phyloP scores from a whole-genome alignment of 2,113 vertebrate species.

The Oenanthe melanoleuca region DNA sequence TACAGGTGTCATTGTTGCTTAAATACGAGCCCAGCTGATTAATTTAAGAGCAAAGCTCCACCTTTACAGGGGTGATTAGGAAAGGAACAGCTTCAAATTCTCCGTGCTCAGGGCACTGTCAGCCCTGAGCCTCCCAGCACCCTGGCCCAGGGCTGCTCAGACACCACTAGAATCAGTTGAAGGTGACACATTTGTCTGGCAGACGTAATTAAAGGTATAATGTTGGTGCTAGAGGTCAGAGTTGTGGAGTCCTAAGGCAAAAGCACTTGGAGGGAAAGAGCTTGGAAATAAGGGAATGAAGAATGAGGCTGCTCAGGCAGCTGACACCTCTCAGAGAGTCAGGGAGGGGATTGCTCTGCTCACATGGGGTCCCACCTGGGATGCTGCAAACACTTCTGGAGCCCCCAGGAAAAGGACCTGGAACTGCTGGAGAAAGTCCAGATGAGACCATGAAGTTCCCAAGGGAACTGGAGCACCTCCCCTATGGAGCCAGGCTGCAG shows the following conservation, averaged over 20 bases:
- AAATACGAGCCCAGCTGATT: constrained; percentile 26
- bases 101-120: not conserved
- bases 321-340: constrained; percentile 33
- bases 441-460: not conserved
- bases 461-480: not conserved
- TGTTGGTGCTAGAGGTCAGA: constrained; percentile 54
- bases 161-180: not conserved
- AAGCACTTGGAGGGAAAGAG: constrained; percentile 47
- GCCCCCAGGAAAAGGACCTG: not conserved
- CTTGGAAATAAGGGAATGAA: constrained; percentile 69
- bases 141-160: not conserved
- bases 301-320: constrained; percentile 62
- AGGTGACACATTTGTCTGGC: constrained; percentile 48
- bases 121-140: not conserved
- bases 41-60: constrained; percentile 6
- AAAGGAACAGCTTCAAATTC: not conserved
- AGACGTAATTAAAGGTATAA: constrained; percentile 65
- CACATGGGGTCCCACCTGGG: not conserved
- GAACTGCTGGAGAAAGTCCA: not conserved
- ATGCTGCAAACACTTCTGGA: not conserved
- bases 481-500: not conserved
- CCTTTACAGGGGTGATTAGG: not conserved
- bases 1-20: not conserved
- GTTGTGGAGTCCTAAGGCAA: constrained; percentile 68
- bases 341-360: not conserved